Base-by-base conservation (phyloP, 1,140 invertebrate species). In the Drosophila nikananu region DNA sequence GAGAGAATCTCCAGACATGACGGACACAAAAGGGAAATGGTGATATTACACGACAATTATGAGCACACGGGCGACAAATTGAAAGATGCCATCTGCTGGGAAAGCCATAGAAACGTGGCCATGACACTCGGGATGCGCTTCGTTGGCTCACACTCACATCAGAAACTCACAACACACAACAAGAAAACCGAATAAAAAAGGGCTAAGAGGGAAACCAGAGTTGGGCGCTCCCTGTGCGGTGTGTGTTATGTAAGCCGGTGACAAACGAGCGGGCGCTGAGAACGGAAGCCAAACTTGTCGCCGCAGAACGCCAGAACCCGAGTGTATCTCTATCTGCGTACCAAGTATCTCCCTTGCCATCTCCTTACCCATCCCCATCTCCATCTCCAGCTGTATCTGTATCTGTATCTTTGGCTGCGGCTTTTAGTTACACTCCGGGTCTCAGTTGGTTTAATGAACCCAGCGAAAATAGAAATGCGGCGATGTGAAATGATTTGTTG, bases 361-460 rank as follows among this genome's bases (percentile, higher is more conserved):
- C 62, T 37, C 37, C 37, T 4, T 7, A 42, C 32, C 27, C 27
- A 8, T 17, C 41, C 9, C 12, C 23, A 48, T 48, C n/a, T n/a
- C 42, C 32, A 48, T 48, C 57, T 23, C 13, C 32, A 63, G 39
- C 30, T 70, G 48, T 67, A 68, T 68, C 63, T 42, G 67, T 49
- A 48, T 49, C 58, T 42, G 67, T 48, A 48, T 48, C 58, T 49
- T 49, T 65, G 48, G 44, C 51, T 62, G 78, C 63, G 58, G 66
- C 52, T 79, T 74, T 81, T 89, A 83, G 81, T 80, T 74, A 89
- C 80, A 87, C 76, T 75, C 52, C 60, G 60, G 46, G 72, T 70
- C 71, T 80, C 51, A 77, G 77, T 74, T 51, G 77, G 89, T 91
- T 91, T 91, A 91, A 91, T 89, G 89, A 91, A 91, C 89, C 77